phyloP scores from a whole-genome alignment of 53 echinoderm and acorn worm genomes.

The Holothuria leucospilota region DNA sequence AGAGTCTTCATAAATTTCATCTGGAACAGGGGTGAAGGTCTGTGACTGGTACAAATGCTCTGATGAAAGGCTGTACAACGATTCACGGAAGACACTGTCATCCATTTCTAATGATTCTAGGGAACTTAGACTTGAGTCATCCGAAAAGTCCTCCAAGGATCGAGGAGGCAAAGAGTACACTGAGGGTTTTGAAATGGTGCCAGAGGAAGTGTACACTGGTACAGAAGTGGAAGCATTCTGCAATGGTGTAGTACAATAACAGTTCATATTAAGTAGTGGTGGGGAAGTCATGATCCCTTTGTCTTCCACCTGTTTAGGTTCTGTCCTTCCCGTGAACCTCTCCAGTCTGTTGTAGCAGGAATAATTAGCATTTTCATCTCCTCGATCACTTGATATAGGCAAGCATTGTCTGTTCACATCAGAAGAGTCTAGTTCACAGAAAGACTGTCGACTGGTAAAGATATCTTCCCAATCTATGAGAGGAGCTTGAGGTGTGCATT shows the following conservation, averaged over 20 bases:
- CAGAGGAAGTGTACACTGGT: not conserved
- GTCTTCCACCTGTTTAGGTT: conserved; percentile 3
- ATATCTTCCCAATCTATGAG: conserved; percentile 43
- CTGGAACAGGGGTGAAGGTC: conserved; percentile 33
- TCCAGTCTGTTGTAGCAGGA: too few relatives aligned
- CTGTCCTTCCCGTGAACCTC: too few relatives aligned
- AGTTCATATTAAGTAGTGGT: not conserved
- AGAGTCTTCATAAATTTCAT: conserved; percentile 42
- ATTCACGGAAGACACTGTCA: conserved; percentile 48
- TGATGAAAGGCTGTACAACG: conserved; percentile 42
- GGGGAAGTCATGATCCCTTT: conserved; percentile 47
- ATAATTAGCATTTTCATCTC: too few relatives aligned
- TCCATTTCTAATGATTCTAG: conserved; percentile 46
- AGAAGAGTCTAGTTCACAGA: conserved; percentile 30
- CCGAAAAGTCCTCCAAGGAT: conserved; percentile 39
- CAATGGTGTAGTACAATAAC: not conserved
- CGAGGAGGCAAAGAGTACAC: conserved; percentile 59
- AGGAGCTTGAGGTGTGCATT: conserved; percentile 10
- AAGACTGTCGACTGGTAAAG: conserved; percentile 43
- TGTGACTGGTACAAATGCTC: conserved; percentile 43
- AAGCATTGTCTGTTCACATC: not conserved
- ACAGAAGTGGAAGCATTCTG: not conserved
- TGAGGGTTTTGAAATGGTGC: conserved; percentile 76
- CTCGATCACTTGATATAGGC: too few relatives aligned
- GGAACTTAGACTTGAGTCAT: not conserved